phyloP scores from a whole-genome alignment of 2,888 invertebrate species.

The Alloscopus bannaensis region DNA sequence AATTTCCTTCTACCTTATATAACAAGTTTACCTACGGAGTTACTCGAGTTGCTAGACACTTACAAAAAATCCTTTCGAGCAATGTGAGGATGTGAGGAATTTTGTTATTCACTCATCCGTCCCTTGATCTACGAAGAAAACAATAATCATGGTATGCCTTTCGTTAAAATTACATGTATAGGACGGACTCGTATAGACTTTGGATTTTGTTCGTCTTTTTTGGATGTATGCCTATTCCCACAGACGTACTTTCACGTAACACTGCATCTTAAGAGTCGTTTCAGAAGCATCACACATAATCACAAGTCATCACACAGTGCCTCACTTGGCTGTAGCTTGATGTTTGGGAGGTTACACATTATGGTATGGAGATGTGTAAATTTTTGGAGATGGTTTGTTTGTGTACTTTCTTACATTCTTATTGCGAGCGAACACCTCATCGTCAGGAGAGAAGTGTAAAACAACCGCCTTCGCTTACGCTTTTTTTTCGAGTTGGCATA shows the following conservation, averaged over 20 bases:
- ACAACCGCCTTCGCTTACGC: no score
- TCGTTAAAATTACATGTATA: no score
- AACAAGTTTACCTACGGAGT: slow-evolving; percentile 29
- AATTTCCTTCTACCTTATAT: slow-evolving; percentile 47
- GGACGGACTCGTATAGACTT: no score
- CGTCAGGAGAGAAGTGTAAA: no score
- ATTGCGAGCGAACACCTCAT: no score
- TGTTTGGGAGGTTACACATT: no score
- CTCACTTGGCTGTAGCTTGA: slow-evolving; percentile 25
- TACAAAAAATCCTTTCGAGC: slow-evolving; percentile 51
- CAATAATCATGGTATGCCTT: slow-evolving; percentile 17
- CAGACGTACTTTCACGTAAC: not conserved
- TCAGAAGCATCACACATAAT: slow-evolving; percentile 14
- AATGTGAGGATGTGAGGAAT: slow-evolving; percentile 49
- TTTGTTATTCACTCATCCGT: slow-evolving; percentile 55
- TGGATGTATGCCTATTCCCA: slow-evolving; percentile 4
- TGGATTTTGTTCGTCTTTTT: no score
- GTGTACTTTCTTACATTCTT: slow-evolving; percentile 6
- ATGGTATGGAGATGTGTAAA: not conserved
- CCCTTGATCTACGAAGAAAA: slow-evolving; percentile 25
- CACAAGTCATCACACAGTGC: slow-evolving; percentile 15
- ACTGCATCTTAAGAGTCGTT: not conserved
- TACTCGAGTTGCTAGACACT: slow-evolving; percentile 12
- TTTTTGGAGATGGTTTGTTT: not conserved
- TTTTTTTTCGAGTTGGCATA: no score